Conservation (phyloP, 2,113 vertebrate genomes). For the Ptilonorhynchus violaceus region DNA sequence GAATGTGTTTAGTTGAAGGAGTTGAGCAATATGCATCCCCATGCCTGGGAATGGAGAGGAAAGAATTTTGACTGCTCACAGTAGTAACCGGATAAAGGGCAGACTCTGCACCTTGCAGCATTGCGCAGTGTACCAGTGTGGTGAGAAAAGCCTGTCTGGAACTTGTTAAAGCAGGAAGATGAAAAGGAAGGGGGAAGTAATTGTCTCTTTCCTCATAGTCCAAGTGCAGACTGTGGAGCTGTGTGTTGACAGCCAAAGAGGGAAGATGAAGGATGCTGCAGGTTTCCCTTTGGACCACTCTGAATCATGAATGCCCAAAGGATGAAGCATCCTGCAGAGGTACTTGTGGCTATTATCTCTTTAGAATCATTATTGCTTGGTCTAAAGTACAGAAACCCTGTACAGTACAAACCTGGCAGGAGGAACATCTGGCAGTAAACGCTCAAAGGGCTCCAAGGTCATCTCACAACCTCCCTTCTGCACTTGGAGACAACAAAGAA, state of each 20-base stretch:
- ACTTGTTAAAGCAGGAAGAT: background rate
- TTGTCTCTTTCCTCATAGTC: background rate
- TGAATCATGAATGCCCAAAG: background rate
- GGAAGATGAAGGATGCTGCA: background rate
- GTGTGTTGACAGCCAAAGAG: background rate
- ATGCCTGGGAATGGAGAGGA: background rate
- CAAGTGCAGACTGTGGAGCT: background rate
- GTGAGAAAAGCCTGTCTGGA: background rate
- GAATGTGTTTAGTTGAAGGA: background rate
- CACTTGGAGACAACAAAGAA: rapidly evolving
- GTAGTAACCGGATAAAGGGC: background rate
- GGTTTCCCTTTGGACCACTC: background rate
- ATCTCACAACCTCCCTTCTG: background rate
- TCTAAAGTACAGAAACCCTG: background rate
- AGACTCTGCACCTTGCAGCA: background rate
- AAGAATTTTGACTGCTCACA: background rate
- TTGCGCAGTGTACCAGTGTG: background rate
- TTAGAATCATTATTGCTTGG: background rate
- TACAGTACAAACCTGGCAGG: background rate
- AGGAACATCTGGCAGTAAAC: background rate
- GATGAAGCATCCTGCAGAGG: background rate
- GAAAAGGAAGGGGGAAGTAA: background rate
- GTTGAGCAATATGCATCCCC: background rate
- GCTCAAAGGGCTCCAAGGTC: background rate
- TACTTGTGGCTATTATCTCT: background rate